Base-by-base conservation (phyloP, 2,888 invertebrate genomes). In the Microplitis deprimator region DNA sequence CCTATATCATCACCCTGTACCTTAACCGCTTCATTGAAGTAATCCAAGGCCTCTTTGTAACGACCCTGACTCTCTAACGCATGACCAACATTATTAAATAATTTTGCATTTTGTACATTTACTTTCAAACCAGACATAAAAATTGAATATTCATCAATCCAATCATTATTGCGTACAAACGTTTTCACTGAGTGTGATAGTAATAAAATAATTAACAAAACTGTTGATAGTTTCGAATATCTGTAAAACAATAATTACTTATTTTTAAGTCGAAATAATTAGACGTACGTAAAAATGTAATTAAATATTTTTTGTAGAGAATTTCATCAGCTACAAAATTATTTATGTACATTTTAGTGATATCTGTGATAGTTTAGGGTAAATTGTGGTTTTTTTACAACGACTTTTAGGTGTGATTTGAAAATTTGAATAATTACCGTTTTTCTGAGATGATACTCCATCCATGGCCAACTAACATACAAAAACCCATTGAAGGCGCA, bases 401-500 rank as follows among this genome's bases (percentile, higher is more conserved):
- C 29, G 4, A 29, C 29, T 29, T 29, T 29, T 29, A 0, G 3
- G 29, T 29, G 29, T 29, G 0, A 29, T 29, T 29, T 0, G 3
- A 29, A 29, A 29, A 3, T 3, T 29, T 29, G 4, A 29, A 4
- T 4, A 29, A 29, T 29, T 86, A 93, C 84, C 92, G 92, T 86
- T 92, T 93, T 85, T 93, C 93, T 71, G 93, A 92, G 40, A 95
- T 86, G 77, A 94, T 91, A 81, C 93, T 92, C 94, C 94, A 97
- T 59, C 97, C 97, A 85, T 96, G 96, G 2, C 96, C 97, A 2
- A 98, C 93, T 29, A 98, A 92, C 90, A 98, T 93, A 87, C 98
- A 98, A 92, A 96, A 98, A 73, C 98, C 98, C 97, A 98, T 98
- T 13, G 98, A 98, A 0, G 98, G 98, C 92, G 97, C 97, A 90